A percentile compares a stretch with the other conserved stretches of the same genome.
phyloP scores from a whole-genome alignment of 2,888 invertebrate species.

The Ethmia dodecea region DNA sequence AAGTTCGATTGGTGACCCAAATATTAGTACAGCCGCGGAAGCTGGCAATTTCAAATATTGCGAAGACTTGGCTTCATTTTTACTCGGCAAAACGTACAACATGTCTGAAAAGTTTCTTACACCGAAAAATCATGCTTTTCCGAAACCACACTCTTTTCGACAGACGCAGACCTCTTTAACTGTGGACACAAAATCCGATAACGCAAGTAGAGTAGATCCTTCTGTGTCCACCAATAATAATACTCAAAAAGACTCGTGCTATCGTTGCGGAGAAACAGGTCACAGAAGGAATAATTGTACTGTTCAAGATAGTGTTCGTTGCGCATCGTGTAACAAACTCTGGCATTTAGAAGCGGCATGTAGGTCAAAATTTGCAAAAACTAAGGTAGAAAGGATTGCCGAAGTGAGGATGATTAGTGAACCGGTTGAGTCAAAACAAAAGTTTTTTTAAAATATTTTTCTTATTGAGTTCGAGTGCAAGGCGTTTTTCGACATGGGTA shows the following conservation, averaged over 20 bases:
- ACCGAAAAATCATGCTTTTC: background rate
- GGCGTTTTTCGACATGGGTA: conserved; percentile 22
- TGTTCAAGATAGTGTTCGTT: background rate
- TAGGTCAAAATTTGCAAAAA: conserved; percentile 12
- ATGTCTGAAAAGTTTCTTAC: too few species aligned
- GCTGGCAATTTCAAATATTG: conserved; percentile 16
- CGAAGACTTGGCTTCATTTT: conserved; percentile 13
- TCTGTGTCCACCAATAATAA: background rate
- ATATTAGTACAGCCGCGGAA: conserved; percentile 13
- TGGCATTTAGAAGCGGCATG: conserved; percentile 20
- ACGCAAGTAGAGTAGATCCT: background rate
- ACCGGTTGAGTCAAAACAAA: conserved; percentile 11
- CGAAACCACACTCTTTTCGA: background rate
- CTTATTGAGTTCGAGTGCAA: conserved; percentile 10
- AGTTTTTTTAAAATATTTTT: conserved; percentile 15
- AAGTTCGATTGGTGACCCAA: conserved; percentile 15
- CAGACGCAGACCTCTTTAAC: background rate
- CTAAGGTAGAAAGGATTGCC: conserved; percentile 13
- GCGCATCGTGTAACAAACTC: conserved; percentile 6
- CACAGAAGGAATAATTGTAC: background rate
- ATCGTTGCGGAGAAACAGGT: conserved; percentile 1
- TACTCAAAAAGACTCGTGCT: background rate
- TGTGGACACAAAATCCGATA: background rate
- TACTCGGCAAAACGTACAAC: conserved; percentile 10
- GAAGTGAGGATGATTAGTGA: conserved; percentile 19